Base-by-base conservation (phyloP, 2,888 invertebrate genomes). In the Periphyllus acericola region DNA sequence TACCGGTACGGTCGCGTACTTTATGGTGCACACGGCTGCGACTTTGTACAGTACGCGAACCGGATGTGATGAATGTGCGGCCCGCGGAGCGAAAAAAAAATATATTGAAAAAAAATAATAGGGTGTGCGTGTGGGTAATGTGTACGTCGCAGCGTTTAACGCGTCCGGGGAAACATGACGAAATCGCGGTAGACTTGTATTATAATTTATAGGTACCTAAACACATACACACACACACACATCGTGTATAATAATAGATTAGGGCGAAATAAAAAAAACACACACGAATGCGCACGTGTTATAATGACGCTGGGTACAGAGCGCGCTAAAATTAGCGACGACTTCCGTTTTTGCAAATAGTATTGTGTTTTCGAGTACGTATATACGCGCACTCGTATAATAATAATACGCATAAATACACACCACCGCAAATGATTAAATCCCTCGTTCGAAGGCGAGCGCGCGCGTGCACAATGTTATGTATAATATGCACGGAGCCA, bases 391-490 rank as follows among this genome's bases (percentile, higher is more conserved):
- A 36, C 36, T 36, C 14, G 52, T 52, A 60, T 60, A 6, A 60
- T 60, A 6, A 60, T 25, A 60, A 60, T 60, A 21, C 60, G 25
- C 25, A 25, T 60, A 60, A 60, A 46, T 11, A 46, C 25, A 60
- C 60, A 60, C 21, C 6, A 25, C 29, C 29, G 29, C 29, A 71
- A 71, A 71, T 17, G 60, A 34, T 80, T 36, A 66, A 80, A 80
- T 80, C 79, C 79, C 79, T 66, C 60, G 79, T 60, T 66, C n/a
- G 36, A n/a, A 36, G 60, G 19, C n/a, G 60, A 36, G 19, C n/a
- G 60, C 36, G 60, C n/a, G 79, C 60, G 60, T 55, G 79, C 25
- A 60, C 55, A n/a, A 75, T n/a, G 19, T 29, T n/a, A 46, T 76
- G 29, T 29, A 46, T 40, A 76, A 76, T 46, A 46, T 76, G 29